Base-by-base conservation (phyloP, 1,140 invertebrate genomes). In the Anadara kagoshimensis region DNA sequence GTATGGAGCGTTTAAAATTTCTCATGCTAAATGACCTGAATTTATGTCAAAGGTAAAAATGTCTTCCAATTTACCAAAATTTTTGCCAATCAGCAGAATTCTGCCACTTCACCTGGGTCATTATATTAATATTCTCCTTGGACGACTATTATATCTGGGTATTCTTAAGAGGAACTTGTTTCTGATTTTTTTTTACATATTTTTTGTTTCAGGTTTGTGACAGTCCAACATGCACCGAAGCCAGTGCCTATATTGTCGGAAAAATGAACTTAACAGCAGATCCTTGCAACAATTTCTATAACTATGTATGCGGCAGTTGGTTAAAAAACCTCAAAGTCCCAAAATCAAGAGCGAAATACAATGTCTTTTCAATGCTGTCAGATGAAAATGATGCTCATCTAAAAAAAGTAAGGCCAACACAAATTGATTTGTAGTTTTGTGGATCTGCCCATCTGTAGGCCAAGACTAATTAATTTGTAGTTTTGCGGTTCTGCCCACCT, bases 271-370 rank as follows among this genome's bases (percentile, higher is more conserved):
- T 75, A 8, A 86, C 89, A 0, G 91, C 93, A 4, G 91, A 97
- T 87, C 97, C 97, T 0, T 99, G 97, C 87, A 91, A 96, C 14
- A 96, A 99, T 89, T 99, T 99, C 90, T 99, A 98, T 88, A 91
- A 94, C 56, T 98, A 94, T 88, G 92, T 96, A 0, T 98, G 97
- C 86, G 96, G 84, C 14, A 75, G 76, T 24, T 85, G 82, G 82
- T 24, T 62, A 12, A 82, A 83, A 20, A 80, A 54, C 0, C 75
- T 68, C 0, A 45, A 18, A 1, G 68, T 82, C 22, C 82, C 82
- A 12, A 61, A 70, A 11, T 68, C 69, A 8, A 71, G 76, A 24
- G 22, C 72, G 5, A 79, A 76, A 45, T 80, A 78, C 43, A 71
- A 44, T 14, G 45, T 71, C 7, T 82, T 82, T 41, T 53, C 73